phyloP scores from a whole-genome alignment of 2,888 invertebrate species.

The Erpobdella octoculata region DNA sequence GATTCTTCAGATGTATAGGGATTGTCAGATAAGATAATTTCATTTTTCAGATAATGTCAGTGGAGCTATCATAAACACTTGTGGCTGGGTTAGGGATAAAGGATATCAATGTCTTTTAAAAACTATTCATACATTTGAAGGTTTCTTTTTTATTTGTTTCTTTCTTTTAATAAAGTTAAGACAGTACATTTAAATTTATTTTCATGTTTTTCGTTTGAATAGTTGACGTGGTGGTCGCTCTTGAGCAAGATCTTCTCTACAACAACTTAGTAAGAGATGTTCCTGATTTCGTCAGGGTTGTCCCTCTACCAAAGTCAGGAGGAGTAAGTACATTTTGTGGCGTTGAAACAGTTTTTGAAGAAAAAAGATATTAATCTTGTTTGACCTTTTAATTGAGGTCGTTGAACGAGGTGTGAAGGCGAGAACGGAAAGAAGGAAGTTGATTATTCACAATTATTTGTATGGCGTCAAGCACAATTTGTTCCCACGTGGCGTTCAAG shows the following conservation, averaged over 20 bases:
- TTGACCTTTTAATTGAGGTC: constrained; percentile 57
- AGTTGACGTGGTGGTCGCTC: constrained; percentile 80
- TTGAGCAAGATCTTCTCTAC: constrained; percentile 91
- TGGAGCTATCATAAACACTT: constrained; percentile 91
- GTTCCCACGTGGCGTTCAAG: constrained; percentile 88
- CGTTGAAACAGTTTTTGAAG: background rate
- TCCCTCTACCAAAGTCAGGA: constrained; percentile 86
- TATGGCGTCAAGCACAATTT: constrained; percentile 74
- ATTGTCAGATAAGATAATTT: no score
- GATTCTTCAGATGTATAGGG: no score
- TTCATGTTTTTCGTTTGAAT: constrained; percentile 9
- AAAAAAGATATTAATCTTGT: background rate
- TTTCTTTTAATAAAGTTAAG: background rate
- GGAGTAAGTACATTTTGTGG: constrained; percentile 61
- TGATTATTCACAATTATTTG: constrained; percentile 82
- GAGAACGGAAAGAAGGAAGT: constrained; percentile 68
- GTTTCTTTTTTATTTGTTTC: constrained; percentile 39
- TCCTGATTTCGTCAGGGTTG: constrained; percentile 83
- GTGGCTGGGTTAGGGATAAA: constrained; percentile 88
- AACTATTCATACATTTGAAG: constrained; percentile 86
- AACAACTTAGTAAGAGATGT: constrained; percentile 87
- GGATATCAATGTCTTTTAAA: constrained; percentile 80
- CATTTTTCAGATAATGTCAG: constrained; percentile 48
- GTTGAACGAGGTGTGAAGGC: constrained; percentile 72
- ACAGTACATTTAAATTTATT: background rate